Conservation (phyloP, 2,113 vertebrate species). For the Semnornis frantzii region DNA sequence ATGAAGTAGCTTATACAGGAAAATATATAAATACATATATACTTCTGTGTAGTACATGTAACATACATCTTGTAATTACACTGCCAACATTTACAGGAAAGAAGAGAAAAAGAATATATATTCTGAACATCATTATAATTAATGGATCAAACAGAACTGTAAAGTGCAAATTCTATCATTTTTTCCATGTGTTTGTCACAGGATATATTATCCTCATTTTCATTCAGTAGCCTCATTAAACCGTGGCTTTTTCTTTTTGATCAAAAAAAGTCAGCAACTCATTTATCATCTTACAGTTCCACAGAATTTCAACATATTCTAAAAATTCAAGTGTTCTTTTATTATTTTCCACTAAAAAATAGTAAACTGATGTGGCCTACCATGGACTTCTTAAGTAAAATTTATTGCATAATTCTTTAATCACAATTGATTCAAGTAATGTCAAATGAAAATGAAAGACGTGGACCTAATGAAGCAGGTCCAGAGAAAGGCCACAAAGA, state of each 20-base stretch:
- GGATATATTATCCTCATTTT: background rate
- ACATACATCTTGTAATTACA: background rate
- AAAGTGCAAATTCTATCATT: background rate
- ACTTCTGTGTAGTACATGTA: background rate
- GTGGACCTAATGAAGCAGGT: too few relatives aligned
- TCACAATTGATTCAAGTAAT: background rate
- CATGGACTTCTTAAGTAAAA: background rate
- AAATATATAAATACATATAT: background rate
- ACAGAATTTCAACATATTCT: background rate
- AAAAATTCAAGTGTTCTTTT: background rate
- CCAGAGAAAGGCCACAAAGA: too few relatives aligned
- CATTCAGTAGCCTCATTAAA: background rate
- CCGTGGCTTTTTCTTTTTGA: background rate
- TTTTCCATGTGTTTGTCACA: background rate
- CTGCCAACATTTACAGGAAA: background rate
- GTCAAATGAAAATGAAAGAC: background rate
- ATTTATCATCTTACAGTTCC: background rate
- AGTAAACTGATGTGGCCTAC: background rate
- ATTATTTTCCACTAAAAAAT: background rate
- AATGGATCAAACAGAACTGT: background rate
- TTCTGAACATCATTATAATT: background rate
- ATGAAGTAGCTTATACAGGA: background rate
- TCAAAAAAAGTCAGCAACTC: background rate
- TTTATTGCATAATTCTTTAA: background rate
- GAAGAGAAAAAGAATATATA: background rate